Base-by-base conservation (phyloP, 2,888 invertebrate species). In the Crematogaster levior region DNA sequence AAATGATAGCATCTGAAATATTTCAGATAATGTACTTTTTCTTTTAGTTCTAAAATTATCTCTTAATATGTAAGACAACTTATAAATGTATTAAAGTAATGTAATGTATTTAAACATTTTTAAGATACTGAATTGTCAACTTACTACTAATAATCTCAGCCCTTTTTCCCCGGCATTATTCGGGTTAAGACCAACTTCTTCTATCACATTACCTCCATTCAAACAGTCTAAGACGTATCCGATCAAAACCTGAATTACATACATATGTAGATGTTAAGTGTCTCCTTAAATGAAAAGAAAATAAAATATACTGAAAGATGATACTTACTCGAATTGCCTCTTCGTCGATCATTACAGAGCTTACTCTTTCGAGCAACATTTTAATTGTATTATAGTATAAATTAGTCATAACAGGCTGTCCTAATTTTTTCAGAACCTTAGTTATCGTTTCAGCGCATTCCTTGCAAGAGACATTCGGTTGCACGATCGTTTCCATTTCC, bases 341-440 rank as follows among this genome's bases (percentile, higher is more conserved):
- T 91, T 97, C 97, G 94, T 99, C 99, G 15, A 99, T 97, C 97
- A 99, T 98, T 6, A 99, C 98, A 0, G 98, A 99, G 86, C 99
- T 99, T 18, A 99, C 97, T 82, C 99, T 96, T 94, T 99, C 99
- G 81, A 99, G 95, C 65, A 99, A 95, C 97, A 98, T 98, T 95
- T 99, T 99, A 56, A 99, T 98, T 0, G 98, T 98, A 94, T 98
- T 98, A 95, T 99, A 99, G 94, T 99, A 98, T 48, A 98, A 95
- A 95, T 99, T 99, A 2, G 98, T 98, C 97, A 98, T 98, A 3
- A 98, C 97, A 0, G 98, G 98, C 91, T 98, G 97, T 0, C 99
- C 99, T 3, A 99, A 95, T 94, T 98, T 99, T 94, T 99, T 98
- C 75, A 99, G 95, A 12, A 99, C 97, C 85, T 92, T 91, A 95